phyloP scores from a whole-genome alignment of 1,140 invertebrate genomes.

The Helicoverpa zea region DNA sequence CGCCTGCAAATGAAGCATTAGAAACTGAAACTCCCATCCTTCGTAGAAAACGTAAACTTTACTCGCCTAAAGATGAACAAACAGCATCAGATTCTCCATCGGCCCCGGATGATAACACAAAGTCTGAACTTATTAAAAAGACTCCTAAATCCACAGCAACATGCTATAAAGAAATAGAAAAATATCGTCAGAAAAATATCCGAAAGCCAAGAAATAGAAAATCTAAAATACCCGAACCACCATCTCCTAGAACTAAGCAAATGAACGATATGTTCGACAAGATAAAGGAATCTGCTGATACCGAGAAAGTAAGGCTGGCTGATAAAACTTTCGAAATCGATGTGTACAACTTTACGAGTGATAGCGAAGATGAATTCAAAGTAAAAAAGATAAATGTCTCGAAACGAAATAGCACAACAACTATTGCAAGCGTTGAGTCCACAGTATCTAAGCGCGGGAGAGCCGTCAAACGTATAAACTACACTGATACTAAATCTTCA shows the following conservation, averaged over 20 bases:
- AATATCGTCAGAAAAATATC: constrained; percentile 57
- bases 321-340: constrained; percentile 59
- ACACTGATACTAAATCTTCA: constrained; percentile 51
- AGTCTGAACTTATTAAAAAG: constrained; percentile 10
- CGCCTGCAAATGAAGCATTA: neutral
- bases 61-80: constrained; percentile 72
- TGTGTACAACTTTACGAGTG: constrained; percentile 72
- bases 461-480: constrained; percentile 50
- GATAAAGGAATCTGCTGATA: constrained; percentile 63
- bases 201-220: constrained; percentile 57
- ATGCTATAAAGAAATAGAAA: constrained; percentile 74
- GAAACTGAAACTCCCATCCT: constrained; percentile 55
- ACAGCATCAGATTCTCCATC: constrained; percentile 38
- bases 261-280: constrained; percentile 72
- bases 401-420: constrained; percentile 57
- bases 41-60: constrained; percentile 75
- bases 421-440: constrained; percentile 48
- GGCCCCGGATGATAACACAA: constrained; percentile 54
- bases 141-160: constrained; percentile 56
- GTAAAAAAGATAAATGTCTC: constrained; percentile 53
- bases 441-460: constrained; percentile 43
- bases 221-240: constrained; percentile 34
- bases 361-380: constrained; percentile 75
- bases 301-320: constrained; percentile 57
- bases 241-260: constrained; percentile 66